Evolutionary conservation across 1,140 invertebrate species (phyloP).

Genomic region (Druon quercuslanigerum): DNA sequence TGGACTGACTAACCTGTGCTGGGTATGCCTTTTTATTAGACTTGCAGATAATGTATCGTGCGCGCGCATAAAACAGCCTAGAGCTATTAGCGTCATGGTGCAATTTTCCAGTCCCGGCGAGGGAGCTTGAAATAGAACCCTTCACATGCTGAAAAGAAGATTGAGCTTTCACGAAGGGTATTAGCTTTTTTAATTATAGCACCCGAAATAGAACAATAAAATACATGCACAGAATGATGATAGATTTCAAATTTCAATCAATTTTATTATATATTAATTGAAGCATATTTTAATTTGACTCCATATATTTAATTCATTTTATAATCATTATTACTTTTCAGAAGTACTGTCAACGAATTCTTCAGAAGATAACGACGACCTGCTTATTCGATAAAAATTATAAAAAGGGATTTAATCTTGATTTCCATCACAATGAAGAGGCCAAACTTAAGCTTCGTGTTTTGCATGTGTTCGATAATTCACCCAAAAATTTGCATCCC

Average conservation of each 20-base stretch:
- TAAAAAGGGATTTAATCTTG: conserved; percentile 7
- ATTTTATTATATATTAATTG: neutral
- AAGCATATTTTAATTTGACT: neutral
- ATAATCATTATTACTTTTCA: neutral
- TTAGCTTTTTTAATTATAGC: conserved; percentile 53
- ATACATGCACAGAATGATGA: neutral
- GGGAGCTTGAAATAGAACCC: conserved; percentile 58
- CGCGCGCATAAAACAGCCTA: conserved; percentile 52
- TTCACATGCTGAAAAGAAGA: conserved; percentile 54
- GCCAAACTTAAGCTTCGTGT: neutral
- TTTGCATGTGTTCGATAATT: conserved; percentile 23
- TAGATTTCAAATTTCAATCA: neutral
- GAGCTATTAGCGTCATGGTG: conserved; percentile 51
- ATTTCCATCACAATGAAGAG: conserved; percentile 22
- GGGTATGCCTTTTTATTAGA: conserved; percentile 32
- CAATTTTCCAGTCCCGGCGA: conserved; percentile 58
- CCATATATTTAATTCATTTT: no score
- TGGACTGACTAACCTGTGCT: conserved; percentile 13
- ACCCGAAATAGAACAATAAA: conserved; percentile 33
- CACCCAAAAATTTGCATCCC: conserved; percentile 19
- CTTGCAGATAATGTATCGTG: conserved; percentile 49
- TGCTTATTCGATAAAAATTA: conserved; percentile 20
- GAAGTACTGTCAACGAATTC: neutral
- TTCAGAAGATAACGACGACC: neutral
- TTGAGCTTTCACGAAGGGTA: conserved; percentile 38